These are phyloP conservation scores for Leptatherina wallacei DNA, from an alignment of 2,797 vertebrate genomes.

Conservation along the genomic window DNA sequence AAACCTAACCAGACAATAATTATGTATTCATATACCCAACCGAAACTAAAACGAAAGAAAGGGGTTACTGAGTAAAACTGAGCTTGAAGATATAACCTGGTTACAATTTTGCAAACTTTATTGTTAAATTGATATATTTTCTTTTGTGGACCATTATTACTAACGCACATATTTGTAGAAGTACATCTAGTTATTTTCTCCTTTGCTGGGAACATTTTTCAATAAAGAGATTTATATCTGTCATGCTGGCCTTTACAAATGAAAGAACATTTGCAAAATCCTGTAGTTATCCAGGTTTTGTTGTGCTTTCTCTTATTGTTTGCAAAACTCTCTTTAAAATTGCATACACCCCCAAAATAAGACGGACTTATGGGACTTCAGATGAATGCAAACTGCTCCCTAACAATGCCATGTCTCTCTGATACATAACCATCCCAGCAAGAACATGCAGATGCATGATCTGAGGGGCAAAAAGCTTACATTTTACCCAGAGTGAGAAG, in stretches of 20 bases:
- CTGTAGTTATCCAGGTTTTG: neutral
- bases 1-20: neutral
- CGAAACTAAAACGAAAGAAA: neutral
- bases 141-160: neutral
- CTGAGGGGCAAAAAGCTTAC: constrained; percentile 17
- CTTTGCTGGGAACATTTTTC: neutral
- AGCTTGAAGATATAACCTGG: neutral
- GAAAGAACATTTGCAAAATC: constrained; percentile 10
- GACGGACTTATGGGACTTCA: neutral
- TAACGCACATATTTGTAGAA: neutral
- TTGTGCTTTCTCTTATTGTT: constrained; percentile 4
- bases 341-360: constrained; percentile 6
- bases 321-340: constrained; percentile 15
- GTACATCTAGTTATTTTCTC: too few species aligned
- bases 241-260: constrained; percentile 4
- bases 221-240: neutral
- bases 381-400: constrained; percentile 15
- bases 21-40: neutral
- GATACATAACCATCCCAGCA: constrained; percentile 30
- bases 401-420: constrained; percentile 29
- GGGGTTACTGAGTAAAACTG: neutral
- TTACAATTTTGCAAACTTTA: neutral
- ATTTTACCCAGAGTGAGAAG: constrained; percentile 23
- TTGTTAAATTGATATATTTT: neutral
- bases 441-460: constrained; percentile 19